Evolutionary conservation across 2,888 invertebrate genomes (phyloP).

Genomic region (Alviniconcha strummeri): DNA sequence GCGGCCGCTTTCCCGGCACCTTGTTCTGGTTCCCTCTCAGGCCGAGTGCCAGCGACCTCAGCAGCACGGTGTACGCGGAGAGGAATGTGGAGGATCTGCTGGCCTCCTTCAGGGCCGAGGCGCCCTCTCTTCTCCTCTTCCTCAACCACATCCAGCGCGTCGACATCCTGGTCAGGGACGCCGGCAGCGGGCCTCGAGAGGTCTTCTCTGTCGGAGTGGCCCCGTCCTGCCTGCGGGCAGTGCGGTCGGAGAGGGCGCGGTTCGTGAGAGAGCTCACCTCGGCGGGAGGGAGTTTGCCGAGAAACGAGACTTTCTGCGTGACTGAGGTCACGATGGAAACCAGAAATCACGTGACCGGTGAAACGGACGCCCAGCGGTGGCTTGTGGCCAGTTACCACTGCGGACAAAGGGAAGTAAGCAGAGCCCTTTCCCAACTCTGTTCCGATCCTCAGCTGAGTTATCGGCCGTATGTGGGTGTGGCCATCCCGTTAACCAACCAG

Average conservation of each 20-base stretch:
- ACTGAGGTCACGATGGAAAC: constrained; percentile 25
- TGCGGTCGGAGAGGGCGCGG: constrained; percentile 11
- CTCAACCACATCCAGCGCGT: constrained; percentile 60
- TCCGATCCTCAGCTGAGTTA: constrained; percentile 44
- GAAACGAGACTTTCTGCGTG: neutral
- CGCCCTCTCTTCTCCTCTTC: constrained; percentile 63
- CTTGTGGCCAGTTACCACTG: constrained; percentile 48
- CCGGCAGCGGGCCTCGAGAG: neutral
- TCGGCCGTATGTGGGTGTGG: constrained; percentile 57
- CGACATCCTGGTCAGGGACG: constrained; percentile 44
- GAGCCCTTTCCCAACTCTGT: constrained; percentile 36
- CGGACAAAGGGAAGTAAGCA: constrained; percentile 44
- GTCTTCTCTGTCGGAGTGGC: constrained; percentile 25
- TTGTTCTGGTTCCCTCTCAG: constrained; percentile 69
- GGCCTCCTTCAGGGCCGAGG: constrained; percentile 55
- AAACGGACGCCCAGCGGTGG: constrained; percentile 39
- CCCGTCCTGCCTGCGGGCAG: neutral
- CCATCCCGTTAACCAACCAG: constrained; percentile 45
- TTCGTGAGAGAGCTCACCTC: constrained; percentile 21
- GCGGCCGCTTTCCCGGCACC: constrained; percentile 58
- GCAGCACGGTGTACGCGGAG: constrained; percentile 53
- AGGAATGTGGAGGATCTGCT: constrained; percentile 55
- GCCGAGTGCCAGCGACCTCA: constrained; percentile 52
- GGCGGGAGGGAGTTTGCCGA: constrained; percentile 24
- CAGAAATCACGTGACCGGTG: neutral